Evolutionary conservation across 30 jellyfish, hydroid and myxozoan species (phyloP).

Genomic region (Turritopsis rubra): DNA sequence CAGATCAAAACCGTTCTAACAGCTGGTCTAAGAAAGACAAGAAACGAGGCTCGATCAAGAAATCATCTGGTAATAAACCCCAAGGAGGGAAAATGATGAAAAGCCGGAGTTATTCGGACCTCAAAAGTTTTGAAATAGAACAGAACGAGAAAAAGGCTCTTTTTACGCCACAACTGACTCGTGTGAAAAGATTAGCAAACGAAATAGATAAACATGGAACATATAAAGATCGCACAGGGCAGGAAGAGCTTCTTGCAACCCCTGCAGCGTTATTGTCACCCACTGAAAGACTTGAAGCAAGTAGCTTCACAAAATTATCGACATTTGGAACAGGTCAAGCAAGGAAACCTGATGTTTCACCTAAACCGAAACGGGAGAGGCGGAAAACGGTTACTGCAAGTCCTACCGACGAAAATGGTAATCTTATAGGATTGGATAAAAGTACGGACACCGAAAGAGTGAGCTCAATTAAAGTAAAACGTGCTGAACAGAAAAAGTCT

Average conservation of each 20-base stretch:
- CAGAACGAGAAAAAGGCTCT: not conserved
- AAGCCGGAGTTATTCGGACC: slow-evolving; percentile 31
- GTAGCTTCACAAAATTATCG: slow-evolving; percentile 7
- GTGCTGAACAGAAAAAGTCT: slow-evolving; percentile 59
- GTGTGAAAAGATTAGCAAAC: slow-evolving; percentile 2
- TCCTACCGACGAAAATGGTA: not conserved
- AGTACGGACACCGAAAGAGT: not conserved
- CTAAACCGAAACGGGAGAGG: slow-evolving; percentile 8
- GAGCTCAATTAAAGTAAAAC: slow-evolving; percentile 38
- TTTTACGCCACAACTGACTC: not conserved
- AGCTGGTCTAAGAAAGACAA: slow-evolving; percentile 31
- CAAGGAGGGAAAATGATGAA: slow-evolving; percentile 9
- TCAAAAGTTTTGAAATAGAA: slow-evolving; percentile 24
- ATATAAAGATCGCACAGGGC: not conserved
- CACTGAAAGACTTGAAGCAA: not conserved
- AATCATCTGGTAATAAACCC: not conserved
- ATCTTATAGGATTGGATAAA: not conserved
- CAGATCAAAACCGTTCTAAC: slow-evolving; percentile 8
- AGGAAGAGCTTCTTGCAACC: not conserved
- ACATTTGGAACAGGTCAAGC: not conserved
- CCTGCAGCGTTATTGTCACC: slow-evolving; percentile 14
- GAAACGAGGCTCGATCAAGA: not conserved
- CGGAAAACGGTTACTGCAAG: not conserved
- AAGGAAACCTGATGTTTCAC: not conserved
- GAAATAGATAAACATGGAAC: not conserved